Evolutionary conservation across 2,113 vertebrate genomes (phyloP).

Genomic region (Pygoscelis antarcticus): DNA sequence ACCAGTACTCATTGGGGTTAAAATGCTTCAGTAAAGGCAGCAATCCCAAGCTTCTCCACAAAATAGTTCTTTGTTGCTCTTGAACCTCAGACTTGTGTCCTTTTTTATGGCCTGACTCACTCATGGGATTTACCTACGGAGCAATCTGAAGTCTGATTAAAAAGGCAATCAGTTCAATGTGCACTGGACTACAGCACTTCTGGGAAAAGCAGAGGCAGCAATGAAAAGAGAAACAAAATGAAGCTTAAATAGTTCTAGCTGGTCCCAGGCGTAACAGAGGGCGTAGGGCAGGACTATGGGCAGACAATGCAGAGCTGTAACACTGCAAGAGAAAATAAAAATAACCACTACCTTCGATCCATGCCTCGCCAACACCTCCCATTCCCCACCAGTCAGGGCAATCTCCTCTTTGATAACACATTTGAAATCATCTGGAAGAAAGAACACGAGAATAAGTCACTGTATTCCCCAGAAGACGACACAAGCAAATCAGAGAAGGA

Average conservation of each 20-base stretch:
- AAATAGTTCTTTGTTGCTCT: conserved; percentile 37
- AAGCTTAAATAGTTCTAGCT: conserved; percentile 41
- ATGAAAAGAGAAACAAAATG: conserved; percentile 53
- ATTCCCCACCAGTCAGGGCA: conserved; percentile 90
- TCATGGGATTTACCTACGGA: conserved; percentile 39
- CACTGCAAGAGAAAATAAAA: background rate
- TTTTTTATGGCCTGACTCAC: conserved; percentile 30
- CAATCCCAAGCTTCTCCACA: conserved; percentile 12
- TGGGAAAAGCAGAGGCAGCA: conserved; percentile 47
- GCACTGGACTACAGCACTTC: conserved; percentile 26
- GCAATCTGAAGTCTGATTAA: conserved; percentile 42
- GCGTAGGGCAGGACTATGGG: background rate
- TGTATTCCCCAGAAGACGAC: background rate
- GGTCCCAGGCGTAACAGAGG: background rate
- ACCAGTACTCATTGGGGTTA: conserved; percentile 6
- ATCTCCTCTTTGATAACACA: conserved; percentile 90
- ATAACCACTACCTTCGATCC: conserved; percentile 87
- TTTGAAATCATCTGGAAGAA: conserved; percentile 86
- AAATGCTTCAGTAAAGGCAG: conserved; percentile 25
- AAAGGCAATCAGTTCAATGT: conserved; percentile 38
- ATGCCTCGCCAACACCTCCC: conserved; percentile 93
- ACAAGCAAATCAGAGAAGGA: background rate
- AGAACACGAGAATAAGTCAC: background rate
- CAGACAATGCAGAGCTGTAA: background rate
- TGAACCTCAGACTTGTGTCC: conserved; percentile 24